Evolutionary conservation across 2,888 invertebrate species (phyloP).

Genomic region (Thymelicus sylvestris): DNA sequence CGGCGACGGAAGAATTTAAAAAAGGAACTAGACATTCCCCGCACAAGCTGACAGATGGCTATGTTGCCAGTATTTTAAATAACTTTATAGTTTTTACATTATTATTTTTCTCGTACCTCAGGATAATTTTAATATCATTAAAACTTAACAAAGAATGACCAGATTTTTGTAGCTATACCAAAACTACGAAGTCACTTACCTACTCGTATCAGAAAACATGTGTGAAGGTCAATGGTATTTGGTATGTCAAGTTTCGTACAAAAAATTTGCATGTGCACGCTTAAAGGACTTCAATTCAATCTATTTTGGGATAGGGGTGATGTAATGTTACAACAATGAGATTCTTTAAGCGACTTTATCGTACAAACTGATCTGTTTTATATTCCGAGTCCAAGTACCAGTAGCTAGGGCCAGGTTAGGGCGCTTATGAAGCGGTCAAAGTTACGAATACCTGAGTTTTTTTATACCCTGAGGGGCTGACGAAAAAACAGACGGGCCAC

Average conservation of each 20-base stretch:
- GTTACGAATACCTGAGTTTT: too few relatives aligned
- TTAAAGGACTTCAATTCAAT: background rate
- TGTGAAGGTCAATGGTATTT: background rate
- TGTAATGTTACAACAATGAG: background rate
- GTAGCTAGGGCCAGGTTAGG: too few relatives aligned
- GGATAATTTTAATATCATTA: background rate
- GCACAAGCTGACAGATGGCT: slow-evolving; percentile 34
- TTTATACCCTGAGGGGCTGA: too few relatives aligned
- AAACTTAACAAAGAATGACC: too few relatives aligned
- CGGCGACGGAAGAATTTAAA: slow-evolving; percentile 33
- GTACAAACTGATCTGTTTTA: too few relatives aligned
- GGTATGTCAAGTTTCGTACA: background rate
- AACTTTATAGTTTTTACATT: background rate
- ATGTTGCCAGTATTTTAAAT: slow-evolving; percentile 30
- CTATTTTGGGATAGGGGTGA: background rate
- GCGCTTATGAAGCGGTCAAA: too few relatives aligned
- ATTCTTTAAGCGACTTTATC: background rate
- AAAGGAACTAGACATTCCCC: slow-evolving; percentile 30
- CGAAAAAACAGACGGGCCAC: too few relatives aligned
- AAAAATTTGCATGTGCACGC: background rate
- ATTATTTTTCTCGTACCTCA: background rate
- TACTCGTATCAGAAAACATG: too few relatives aligned
- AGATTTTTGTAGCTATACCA: too few relatives aligned
- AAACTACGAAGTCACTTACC: too few relatives aligned
- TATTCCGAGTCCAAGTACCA: too few relatives aligned